Base-by-base conservation (phyloP, 2,113 vertebrate genomes). In the Tachysurus vachellii region DNA sequence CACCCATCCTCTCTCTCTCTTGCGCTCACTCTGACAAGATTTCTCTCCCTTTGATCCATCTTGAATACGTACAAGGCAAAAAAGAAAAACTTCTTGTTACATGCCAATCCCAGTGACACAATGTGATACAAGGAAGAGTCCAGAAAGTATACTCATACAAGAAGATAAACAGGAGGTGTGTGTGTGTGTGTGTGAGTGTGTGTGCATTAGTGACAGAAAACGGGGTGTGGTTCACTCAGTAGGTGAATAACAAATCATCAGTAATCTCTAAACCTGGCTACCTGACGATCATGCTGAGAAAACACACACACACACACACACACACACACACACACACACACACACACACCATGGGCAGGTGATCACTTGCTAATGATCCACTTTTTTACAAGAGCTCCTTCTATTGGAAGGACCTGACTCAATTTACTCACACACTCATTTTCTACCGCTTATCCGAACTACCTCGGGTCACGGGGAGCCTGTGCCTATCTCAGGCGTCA, bases 261-360 rank as follows among this genome's bases (percentile, higher is more conserved):
- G 36, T 84, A 88, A 90, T 90, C 84, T 85, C 61, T 75, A 87
- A 88, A 42, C 68, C 82, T 87, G 87, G 82, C 87, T 85, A 87
- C 80, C 88, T 80, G 80, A 85, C 59, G 50, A 79, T 28, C 75
- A 64, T 71, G 61, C 86, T 83, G 86, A 83, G 83, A 87, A 57
- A 9, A 75, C 42, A 28, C 50, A 73, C 42, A 83, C 82, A 54
- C 26, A 73, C 83, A 59, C 83, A 84, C 68, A 57, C 71, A 47
- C 47, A 71, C 66, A 53, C 23, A 54, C 64, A 68, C 47, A 71
- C 50, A 84, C 66, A 84, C 44, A 50, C 44, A 28, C 50, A 31
- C 66, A 31, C 47, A 19, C 56, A 50, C 50, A 23, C n/a, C 44
- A 71, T 84, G 31, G 73, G 66, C 66, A 57, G 82, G 66, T 82